phyloP scores from a whole-genome alignment of 2,113 vertebrate species.

The Speoplatyrhinus poulsoni region DNA sequence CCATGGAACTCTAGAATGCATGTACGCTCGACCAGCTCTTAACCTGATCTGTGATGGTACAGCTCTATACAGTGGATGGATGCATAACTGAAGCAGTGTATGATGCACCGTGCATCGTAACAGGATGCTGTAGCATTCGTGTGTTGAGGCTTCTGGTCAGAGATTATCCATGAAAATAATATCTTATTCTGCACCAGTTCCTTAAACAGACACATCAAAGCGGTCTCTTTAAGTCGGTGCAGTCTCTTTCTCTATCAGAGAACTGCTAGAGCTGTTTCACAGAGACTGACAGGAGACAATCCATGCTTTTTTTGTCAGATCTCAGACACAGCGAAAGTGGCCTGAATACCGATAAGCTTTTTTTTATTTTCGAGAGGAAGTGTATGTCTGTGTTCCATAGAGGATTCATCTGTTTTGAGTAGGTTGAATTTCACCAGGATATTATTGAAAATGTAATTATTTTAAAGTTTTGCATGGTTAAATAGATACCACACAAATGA shows the following conservation, averaged over 20 bases:
- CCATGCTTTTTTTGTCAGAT: constrained; percentile 61
- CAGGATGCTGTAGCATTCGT: constrained; percentile 7
- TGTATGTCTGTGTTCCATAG: constrained; percentile 23
- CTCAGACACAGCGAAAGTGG: constrained; percentile 43
- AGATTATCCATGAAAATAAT: constrained; percentile 32
- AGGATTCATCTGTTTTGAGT: constrained; percentile 33
- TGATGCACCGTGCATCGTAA: background rate
- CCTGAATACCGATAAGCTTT: constrained; percentile 56
- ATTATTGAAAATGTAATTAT: constrained; percentile 11
- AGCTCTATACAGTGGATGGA: background rate
- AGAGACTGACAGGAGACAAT: constrained; percentile 67
- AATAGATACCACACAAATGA: no score
- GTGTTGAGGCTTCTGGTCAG: constrained; percentile 18
- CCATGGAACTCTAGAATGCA: no score
- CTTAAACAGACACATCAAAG: constrained; percentile 56
- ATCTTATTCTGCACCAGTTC: constrained; percentile 35
- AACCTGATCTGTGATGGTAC: no score
- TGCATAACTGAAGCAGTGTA: constrained; percentile 9
- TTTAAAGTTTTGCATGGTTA: background rate
- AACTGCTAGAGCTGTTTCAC: constrained; percentile 56
- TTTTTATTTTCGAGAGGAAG: constrained; percentile 18
- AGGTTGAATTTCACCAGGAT: constrained; percentile 28
- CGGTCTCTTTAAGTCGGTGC: constrained; percentile 45
- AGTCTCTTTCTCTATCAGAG: constrained; percentile 53
- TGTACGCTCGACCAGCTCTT: no score